Evolutionary conservation across 1,140 invertebrate species (phyloP).

Genomic region (Holcopasites calliopsidis): DNA sequence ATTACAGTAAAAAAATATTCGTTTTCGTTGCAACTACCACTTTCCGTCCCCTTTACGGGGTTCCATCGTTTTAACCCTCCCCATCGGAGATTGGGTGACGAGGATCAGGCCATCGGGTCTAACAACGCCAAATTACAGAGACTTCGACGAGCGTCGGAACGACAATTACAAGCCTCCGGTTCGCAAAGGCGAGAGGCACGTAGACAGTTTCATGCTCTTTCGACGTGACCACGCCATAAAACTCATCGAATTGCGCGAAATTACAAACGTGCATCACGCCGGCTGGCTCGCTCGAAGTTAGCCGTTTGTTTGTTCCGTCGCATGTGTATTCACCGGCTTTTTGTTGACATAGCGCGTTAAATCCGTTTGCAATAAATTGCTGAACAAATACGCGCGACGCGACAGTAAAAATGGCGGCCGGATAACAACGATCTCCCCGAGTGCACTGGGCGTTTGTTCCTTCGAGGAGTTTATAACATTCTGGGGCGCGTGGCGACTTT

Average conservation of each 20-base stretch:
- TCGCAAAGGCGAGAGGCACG: background rate
- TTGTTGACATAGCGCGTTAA: constrained; percentile 11
- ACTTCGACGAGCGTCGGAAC: constrained; percentile 13
- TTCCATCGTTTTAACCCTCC: background rate
- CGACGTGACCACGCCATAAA: constrained; percentile 18
- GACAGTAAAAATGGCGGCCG: background rate
- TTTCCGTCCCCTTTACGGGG: no score
- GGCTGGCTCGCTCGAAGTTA: background rate
- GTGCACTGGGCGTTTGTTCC: background rate
- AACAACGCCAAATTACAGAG: constrained; percentile 39
- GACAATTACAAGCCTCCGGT: constrained; percentile 18
- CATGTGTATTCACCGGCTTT: background rate
- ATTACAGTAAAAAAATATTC: no score
- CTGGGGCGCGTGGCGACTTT: no score
- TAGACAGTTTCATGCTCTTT: constrained; percentile 18
- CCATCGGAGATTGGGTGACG: background rate
- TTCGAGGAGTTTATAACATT: background rate
- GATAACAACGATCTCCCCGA: background rate
- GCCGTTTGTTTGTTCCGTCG: background rate
- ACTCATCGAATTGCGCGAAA: constrained; percentile 18
- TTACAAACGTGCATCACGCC: constrained; percentile 5
- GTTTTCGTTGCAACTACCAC: no score
- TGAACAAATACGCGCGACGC: background rate
- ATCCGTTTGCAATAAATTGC: constrained; percentile 16
- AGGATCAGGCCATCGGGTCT: background rate